Conservation (phyloP, 1,140 invertebrate species). For the Aricia agestis region DNA sequence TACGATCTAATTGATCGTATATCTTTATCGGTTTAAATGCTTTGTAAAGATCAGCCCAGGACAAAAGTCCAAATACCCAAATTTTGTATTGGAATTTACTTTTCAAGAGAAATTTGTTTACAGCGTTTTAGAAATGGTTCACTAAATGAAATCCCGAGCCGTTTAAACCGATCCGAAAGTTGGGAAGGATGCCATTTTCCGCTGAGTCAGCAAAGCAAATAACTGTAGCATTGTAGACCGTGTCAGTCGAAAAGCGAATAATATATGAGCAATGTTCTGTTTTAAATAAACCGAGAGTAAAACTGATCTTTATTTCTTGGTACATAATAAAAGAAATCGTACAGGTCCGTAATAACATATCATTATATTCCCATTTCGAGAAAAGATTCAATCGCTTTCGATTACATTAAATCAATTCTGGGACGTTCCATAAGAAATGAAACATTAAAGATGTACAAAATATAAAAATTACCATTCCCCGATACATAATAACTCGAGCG, state of each 20-base stretch:
- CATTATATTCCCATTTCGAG: slow-evolving; percentile 3
- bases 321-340: background rate
- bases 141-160: background rate
- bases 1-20: background rate
- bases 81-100: background rate
- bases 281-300: background rate
- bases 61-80: background rate
- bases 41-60: background rate
- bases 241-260: background rate
- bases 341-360: background rate
- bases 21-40: background rate
- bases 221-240: slow-evolving; percentile 4
- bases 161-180: background rate
- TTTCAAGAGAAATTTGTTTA: background rate
- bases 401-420: background rate
- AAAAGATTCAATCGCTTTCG: background rate
- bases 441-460: slow-evolving; percentile 10
- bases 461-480: slow-evolving; percentile 6
- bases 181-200: slow-evolving; percentile 4
- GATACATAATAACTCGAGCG: slow-evolving; percentile 10
- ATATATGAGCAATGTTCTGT: background rate
- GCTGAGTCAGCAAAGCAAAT: slow-evolving; percentile 9
- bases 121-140: background rate
- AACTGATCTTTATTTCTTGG: background rate
- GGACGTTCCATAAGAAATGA: background rate